Conservation (phyloP, 2,113 vertebrate genomes). For the Boleophthalmus pectinirostris region DNA sequence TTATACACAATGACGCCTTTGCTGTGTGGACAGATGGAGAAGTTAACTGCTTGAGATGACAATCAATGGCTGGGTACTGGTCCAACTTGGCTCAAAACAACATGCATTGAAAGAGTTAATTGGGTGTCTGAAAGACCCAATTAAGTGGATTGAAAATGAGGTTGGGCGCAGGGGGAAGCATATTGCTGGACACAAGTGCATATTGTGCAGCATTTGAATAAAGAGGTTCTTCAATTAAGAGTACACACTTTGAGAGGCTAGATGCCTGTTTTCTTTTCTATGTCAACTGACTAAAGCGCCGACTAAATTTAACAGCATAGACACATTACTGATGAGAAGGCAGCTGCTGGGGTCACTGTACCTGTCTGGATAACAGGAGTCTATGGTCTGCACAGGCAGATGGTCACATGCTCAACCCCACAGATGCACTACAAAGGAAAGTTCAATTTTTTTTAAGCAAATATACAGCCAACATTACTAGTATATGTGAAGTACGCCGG, state of each 20-base stretch:
- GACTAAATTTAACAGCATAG: constrained; percentile 54
- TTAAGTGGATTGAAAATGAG: constrained; percentile 69
- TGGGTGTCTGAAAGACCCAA: constrained; percentile 77
- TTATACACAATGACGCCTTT: constrained; percentile 10
- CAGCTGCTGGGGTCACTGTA: constrained; percentile 66
- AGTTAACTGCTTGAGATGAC: constrained; percentile 58
- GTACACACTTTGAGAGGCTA: constrained; percentile 60
- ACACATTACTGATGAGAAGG: constrained; percentile 66
- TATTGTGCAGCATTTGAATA: constrained; percentile 73
- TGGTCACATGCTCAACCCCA: constrained; percentile 37
- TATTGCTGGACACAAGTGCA: constrained; percentile 76
- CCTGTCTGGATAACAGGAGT: constrained; percentile 21
- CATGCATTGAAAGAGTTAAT: constrained; percentile 75
- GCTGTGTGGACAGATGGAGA: constrained; percentile 65
- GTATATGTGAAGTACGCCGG: too few relatives aligned
- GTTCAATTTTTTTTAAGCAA: too few relatives aligned
- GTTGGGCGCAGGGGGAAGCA: constrained; percentile 49
- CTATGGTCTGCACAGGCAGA: constrained; percentile 9
- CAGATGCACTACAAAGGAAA: constrained; percentile 18
- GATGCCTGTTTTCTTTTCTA: constrained; percentile 67
- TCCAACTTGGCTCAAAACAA: constrained; percentile 54
- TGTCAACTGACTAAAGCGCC: constrained; percentile 50
- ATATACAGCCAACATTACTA: too few relatives aligned
- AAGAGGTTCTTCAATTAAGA: constrained; percentile 76
- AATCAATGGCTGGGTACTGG: constrained; percentile 64